These are phyloP conservation scores for Chelonoidis abingdonii DNA, from an alignment of 2,113 vertebrate species.

Conservation along the genomic window DNA sequence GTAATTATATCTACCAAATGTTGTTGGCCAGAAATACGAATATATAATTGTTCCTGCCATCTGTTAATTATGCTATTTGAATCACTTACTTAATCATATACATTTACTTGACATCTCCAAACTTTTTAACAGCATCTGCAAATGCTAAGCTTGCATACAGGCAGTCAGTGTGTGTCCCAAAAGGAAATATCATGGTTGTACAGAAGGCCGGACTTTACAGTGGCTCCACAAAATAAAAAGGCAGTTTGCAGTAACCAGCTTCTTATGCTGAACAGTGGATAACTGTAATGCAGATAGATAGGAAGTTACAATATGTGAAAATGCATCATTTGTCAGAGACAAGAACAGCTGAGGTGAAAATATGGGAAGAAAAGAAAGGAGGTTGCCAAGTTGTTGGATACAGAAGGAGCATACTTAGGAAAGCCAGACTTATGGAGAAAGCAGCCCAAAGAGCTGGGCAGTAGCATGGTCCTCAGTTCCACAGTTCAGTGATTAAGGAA, in stretches of 20 bases:
- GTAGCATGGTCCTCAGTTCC: neutral
- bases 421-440: neutral
- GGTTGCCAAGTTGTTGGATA: neutral
- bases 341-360: neutral
- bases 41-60: conserved; percentile 83
- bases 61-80: conserved; percentile 84
- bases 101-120: conserved; percentile 71
- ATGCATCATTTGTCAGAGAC: neutral
- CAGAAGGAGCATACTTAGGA: neutral
- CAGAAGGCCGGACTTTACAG: neutral
- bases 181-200: neutral
- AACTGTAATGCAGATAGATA: neutral
- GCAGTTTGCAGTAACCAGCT: neutral
- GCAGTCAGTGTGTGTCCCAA: conserved; percentile 17
- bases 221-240: neutral
- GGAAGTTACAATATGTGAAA: neutral
- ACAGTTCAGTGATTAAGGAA: neutral
- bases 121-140: conserved; percentile 75
- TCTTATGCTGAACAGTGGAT: neutral
- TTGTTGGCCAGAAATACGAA: conserved; percentile 82
- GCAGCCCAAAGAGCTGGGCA: neutral
- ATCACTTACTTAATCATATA: conserved; percentile 81
- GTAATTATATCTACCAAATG: conserved; percentile 87
- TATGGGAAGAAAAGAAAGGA: neutral
- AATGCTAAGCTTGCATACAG: conserved; percentile 36